phyloP scores from a whole-genome alignment of 2,113 vertebrate genomes.

The Ameiurus melas region DNA sequence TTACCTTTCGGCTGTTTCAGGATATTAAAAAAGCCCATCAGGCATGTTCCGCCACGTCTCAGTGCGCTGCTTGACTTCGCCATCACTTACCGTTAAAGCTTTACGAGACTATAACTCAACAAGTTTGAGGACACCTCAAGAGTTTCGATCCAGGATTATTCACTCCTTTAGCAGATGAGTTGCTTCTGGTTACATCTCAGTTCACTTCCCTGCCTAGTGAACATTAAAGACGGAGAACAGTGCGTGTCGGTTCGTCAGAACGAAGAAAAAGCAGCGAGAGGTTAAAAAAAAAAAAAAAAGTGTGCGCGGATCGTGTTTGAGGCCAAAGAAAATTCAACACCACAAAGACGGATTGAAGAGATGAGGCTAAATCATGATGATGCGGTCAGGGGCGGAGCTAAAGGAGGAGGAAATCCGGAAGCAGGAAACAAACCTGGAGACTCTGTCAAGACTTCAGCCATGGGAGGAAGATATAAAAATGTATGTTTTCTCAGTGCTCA shows the following conservation, averaged over 20 bases:
- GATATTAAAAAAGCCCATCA: conserved; percentile 1
- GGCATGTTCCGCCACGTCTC: not conserved
- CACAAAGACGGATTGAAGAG: not conserved
- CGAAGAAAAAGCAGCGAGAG: conserved; percentile 12
- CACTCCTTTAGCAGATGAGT: not conserved
- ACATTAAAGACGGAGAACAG: conserved; percentile 63
- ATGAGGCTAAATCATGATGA: not conserved
- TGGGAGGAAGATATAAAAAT: not conserved
- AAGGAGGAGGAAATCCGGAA: not conserved
- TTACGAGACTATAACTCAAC: not conserved
- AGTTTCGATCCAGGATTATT: not conserved
- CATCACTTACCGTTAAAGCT: not conserved
- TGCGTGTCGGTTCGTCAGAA: conserved; percentile 43
- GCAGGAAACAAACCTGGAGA: not conserved
- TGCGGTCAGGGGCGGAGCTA: not conserved
- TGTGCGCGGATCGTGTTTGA: not conserved
- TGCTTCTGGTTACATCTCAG: conserved; percentile 41
- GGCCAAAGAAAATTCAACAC: not conserved
- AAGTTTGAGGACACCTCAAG: not conserved
- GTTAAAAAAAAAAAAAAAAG: too few relatives aligned
- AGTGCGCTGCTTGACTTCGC: not conserved
- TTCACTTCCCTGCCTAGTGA: conserved; percentile 49
- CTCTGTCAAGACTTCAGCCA: not conserved
- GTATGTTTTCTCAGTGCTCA: too few relatives aligned
- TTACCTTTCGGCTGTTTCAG: not conserved